Evolutionary conservation across 2,888 invertebrate genomes (phyloP).

Genomic region (Xestia rhomboidea): DNA sequence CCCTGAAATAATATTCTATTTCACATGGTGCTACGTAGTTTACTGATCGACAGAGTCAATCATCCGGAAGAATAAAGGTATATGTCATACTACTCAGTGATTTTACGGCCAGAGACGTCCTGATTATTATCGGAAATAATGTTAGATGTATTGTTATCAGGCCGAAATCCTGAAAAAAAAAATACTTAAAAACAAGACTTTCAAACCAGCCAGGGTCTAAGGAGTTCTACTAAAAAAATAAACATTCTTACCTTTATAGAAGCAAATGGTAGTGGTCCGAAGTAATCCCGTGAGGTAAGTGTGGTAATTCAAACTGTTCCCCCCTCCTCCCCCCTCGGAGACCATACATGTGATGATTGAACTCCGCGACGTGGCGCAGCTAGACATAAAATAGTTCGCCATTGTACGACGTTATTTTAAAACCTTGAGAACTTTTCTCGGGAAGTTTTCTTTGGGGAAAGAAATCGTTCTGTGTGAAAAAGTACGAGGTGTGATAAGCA

Average conservation of each 20-base stretch:
- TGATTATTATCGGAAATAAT: not conserved
- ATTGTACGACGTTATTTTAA: conserved; percentile 59
- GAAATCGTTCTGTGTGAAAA: conserved; percentile 20
- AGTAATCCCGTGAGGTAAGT: conserved; percentile 67
- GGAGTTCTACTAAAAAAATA: not conserved
- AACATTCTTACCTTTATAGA: not conserved
- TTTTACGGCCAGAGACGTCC: not conserved
- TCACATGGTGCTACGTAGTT: not conserved
- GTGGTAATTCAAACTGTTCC: conserved; percentile 69
- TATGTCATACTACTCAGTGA: not conserved
- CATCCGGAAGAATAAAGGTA: not conserved
- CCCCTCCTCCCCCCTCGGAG: conserved; percentile 52
- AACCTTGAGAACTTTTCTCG: conserved; percentile 45
- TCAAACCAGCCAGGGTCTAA: not conserved
- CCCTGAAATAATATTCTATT: not conserved
- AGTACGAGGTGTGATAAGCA: conserved; percentile 26
- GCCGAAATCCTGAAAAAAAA: not conserved
- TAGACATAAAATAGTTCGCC: conserved; percentile 61
- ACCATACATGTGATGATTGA: conserved; percentile 71
- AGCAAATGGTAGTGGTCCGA: conserved; percentile 56
- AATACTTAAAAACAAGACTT: not conserved
- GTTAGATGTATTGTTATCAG: not conserved
- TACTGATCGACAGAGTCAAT: not conserved
- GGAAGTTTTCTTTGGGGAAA: conserved; percentile 39
- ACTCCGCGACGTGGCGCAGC: conserved; percentile 63